These are phyloP conservation scores for Trachelus troglodyta DNA, from an alignment of 2,888 invertebrate genomes.

Conservation along the genomic window DNA sequence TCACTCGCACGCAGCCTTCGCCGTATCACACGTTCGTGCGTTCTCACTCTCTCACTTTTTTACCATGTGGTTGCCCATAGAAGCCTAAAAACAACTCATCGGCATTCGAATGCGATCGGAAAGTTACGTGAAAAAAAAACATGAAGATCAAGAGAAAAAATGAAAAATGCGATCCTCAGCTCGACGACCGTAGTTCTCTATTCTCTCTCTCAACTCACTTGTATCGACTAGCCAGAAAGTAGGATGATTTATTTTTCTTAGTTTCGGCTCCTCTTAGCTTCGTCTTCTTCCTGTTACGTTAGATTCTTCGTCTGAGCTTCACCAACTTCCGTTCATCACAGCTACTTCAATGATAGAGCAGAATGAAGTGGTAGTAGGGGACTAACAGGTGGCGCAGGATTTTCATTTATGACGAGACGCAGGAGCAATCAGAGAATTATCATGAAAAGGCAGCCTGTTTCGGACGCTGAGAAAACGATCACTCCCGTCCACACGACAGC, in stretches of 20 bases:
- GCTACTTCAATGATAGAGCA: background rate
- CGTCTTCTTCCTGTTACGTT: background rate
- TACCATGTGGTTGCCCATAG: background rate
- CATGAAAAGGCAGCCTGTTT: background rate
- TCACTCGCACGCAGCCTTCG: background rate
- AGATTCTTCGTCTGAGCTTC: background rate
- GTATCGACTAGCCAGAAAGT: background rate
- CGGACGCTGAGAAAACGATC: background rate
- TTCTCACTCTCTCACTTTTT: background rate
- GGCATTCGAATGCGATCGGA: background rate
- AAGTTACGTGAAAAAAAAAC: background rate
- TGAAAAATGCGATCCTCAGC: background rate
- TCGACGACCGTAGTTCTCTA: background rate
- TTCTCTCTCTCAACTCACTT: background rate
- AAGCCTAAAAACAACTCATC: background rate
- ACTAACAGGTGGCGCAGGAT: slow-evolving; percentile 16
- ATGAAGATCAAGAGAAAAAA: background rate
- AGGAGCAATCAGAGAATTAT: background rate
- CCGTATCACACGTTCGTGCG: background rate
- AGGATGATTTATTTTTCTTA: background rate
- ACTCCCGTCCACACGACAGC: background rate
- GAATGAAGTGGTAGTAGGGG: slow-evolving; percentile 14
- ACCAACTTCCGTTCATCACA: background rate
- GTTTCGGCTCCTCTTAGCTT: background rate
- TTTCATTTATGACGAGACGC: slow-evolving; percentile 11